Evolutionary conservation across 2,888 invertebrate genomes (phyloP).

Genomic region (Tuberolachnus salignus): DNA sequence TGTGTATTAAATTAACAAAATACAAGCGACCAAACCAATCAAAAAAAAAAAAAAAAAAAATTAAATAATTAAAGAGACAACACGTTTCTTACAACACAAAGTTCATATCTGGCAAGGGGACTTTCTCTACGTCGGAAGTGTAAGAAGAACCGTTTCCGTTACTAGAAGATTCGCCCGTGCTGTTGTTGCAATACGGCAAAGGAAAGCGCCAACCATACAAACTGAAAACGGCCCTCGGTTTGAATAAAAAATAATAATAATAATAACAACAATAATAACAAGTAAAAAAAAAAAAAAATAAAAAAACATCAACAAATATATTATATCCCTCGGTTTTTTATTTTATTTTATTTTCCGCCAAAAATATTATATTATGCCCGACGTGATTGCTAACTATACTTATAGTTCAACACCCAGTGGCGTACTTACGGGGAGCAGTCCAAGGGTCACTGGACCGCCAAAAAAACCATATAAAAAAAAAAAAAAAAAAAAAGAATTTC

Average conservation of each 20-base stretch:
- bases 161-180: conserved; percentile 67
- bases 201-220: conserved; percentile 96
- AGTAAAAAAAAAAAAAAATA: not conserved
- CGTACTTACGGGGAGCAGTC: too few relatives aligned
- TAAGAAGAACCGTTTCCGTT: conserved; percentile 60
- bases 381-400: too few relatives aligned
- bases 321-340: too few relatives aligned
- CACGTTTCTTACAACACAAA: conserved; percentile 61
- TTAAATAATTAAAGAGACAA: conserved; percentile 53
- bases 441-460: too few relatives aligned
- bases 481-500: too few relatives aligned
- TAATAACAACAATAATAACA: conserved; percentile 10
- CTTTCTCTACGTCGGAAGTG: conserved; percentile 69
- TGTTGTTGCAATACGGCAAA: conserved; percentile 94
- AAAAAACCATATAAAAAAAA: too few relatives aligned
- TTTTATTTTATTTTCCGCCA: too few relatives aligned
- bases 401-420: too few relatives aligned
- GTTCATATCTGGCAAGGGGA: conserved; percentile 63
- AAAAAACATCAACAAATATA: too few relatives aligned
- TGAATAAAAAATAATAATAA: conserved; percentile 34
- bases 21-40: conserved; percentile 57
- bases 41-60: conserved; percentile 57
- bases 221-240: conserved; percentile 66
- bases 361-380: too few relatives aligned
- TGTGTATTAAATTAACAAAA: conserved; percentile 37